Conservation (phyloP, 1,140 invertebrate species). For the Rhopalosiphum maidis region DNA sequence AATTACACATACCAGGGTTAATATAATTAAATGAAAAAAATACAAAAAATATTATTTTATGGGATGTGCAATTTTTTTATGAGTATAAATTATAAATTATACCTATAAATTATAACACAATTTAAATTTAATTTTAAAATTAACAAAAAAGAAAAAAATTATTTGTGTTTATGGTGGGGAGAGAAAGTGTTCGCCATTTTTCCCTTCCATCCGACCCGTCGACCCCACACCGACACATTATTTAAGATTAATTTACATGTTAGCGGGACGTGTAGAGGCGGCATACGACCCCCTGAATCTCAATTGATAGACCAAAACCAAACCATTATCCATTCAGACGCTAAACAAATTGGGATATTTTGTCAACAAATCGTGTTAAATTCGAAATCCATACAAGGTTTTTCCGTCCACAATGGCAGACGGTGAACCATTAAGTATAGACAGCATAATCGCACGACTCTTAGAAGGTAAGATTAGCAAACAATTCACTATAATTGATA, state of each 20-base stretch:
- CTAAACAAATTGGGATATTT: neutral
- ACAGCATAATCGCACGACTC: slow-evolving; percentile 61
- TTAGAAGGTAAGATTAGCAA: slow-evolving; percentile 60
- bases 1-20: neutral
- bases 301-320: slow-evolving; percentile 16
- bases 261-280: slow-evolving; percentile 32
- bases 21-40: neutral
- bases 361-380: neutral
- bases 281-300: slow-evolving; percentile 1
- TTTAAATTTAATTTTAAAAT: neutral
- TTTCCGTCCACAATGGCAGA: slow-evolving; percentile 56
- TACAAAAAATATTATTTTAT: neutral
- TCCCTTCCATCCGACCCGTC: slow-evolving; percentile 35
- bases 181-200: slow-evolving; percentile 52
- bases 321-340: neutral
- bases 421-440: slow-evolving; percentile 60
- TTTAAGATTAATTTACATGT: slow-evolving; percentile 56
- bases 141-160: neutral
- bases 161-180: slow-evolving; percentile 36
- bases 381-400: neutral
- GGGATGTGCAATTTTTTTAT: neutral
- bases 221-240: neutral
- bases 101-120: neutral
- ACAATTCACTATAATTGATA: neutral
- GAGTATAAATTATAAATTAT: neutral